Conservation (phyloP, 2,797 vertebrate species). For the Sternarchorhynchus goeldii region DNA sequence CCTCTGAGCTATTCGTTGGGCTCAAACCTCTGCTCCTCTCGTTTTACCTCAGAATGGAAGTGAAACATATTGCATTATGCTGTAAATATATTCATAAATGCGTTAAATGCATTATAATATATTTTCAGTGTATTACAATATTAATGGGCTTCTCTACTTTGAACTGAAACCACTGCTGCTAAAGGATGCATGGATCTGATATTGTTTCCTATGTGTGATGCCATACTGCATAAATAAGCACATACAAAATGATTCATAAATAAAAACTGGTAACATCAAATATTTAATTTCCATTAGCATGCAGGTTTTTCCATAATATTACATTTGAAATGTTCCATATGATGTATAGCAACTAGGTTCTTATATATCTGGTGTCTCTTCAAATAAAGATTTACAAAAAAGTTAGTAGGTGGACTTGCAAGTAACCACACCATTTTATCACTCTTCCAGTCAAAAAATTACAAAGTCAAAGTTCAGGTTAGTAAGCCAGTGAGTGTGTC, state of each 20-base stretch:
- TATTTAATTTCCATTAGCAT: too few species aligned
- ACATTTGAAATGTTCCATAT: background rate
- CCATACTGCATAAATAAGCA: too few species aligned
- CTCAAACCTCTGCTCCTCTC: background rate
- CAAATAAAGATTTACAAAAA: background rate
- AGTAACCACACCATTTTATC: constrained; percentile 61
- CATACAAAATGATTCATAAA: too few species aligned
- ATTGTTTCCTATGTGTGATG: too few species aligned
- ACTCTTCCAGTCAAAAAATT: constrained; percentile 91
- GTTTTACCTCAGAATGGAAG: background rate
- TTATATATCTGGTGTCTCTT: background rate
- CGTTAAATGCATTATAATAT: too few species aligned
- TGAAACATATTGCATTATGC: background rate
- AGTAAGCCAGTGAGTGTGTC: constrained; percentile 70
- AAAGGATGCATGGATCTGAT: too few species aligned
- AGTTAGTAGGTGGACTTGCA: background rate
- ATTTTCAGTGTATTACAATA: too few species aligned
- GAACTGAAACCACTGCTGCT: too few species aligned
- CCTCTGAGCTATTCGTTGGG: background rate
- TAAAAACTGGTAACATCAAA: too few species aligned
- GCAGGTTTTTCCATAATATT: background rate
- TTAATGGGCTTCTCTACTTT: too few species aligned
- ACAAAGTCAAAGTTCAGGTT: constrained; percentile 98
- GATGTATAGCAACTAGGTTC: too few species aligned
- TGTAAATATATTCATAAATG: too few species aligned